A percentile compares a stretch with the other conserved stretches of the same genome.
phyloP scores from a whole-genome alignment of 2,113 vertebrate species.

The Myiopsitta monachus region DNA sequence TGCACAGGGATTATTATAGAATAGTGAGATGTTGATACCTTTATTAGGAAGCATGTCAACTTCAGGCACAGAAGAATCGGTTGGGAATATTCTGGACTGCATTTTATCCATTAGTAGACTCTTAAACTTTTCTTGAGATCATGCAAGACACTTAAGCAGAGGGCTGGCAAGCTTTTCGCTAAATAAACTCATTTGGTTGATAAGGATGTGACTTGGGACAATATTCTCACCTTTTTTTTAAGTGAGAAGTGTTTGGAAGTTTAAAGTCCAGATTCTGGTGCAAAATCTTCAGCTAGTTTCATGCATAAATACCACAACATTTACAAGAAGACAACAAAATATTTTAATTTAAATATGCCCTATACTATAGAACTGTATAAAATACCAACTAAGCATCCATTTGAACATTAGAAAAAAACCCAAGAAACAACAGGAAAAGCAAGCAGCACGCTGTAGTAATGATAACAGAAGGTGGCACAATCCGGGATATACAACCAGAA shows the following conservation, averaged over 20 bases:
- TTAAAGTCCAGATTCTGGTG: not conserved
- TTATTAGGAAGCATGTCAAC: not conserved
- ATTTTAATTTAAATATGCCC: conserved; percentile 61
- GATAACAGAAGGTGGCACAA: not conserved
- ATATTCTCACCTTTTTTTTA: not conserved
- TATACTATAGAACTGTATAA: conserved; percentile 61
- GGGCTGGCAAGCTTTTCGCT: not conserved
- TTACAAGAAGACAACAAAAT: conserved; percentile 62
- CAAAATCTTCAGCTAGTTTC: not conserved
- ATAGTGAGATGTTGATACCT: not conserved
- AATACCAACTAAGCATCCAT: conserved; percentile 45
- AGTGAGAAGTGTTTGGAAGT: not conserved
- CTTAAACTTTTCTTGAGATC: not conserved
- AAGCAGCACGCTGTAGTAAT: conserved; percentile 12
- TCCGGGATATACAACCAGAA: not conserved
- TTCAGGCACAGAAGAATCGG: not conserved
- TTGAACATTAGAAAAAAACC: not conserved
- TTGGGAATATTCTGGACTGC: not conserved
- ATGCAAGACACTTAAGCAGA: not conserved
- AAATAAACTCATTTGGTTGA: not conserved
- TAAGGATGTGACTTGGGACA: not conserved
- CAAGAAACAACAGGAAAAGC: not conserved
- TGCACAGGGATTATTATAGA: not conserved
- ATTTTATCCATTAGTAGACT: not conserved
- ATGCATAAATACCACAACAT: not conserved